Conservation (phyloP, 92 coral and sea anemone species). For the Anthopleura xanthogrammica region DNA sequence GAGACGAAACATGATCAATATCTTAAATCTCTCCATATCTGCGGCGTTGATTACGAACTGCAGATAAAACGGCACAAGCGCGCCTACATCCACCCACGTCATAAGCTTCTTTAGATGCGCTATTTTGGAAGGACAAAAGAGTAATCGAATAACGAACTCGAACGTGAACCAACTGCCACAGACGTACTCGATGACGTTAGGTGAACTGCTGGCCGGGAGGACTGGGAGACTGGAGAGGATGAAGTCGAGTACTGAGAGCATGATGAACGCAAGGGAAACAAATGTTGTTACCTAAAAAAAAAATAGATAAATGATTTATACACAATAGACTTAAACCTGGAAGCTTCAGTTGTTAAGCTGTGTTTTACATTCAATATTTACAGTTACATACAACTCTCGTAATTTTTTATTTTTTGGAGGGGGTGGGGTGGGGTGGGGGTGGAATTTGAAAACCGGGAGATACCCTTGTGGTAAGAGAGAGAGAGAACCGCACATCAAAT, state of each 20-base stretch:
- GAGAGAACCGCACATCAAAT: too few relatives aligned
- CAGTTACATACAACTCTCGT: too few relatives aligned
- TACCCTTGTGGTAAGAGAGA: too few relatives aligned
- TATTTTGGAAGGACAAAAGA: constrained; percentile 53
- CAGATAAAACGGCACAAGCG: constrained; percentile 63
- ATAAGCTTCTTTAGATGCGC: constrained; percentile 55
- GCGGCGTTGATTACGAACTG: constrained; percentile 51
- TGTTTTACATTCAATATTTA: too few relatives aligned
- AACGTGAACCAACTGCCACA: constrained; percentile 70
- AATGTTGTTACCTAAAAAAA: constrained; percentile 47
- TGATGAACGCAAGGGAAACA: constrained; percentile 54
- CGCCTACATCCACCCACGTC: constrained; percentile 81
- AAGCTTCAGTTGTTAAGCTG: too few relatives aligned
- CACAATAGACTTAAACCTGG: too few relatives aligned
- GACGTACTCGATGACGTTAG: constrained; percentile 50
- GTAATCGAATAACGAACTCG: constrained; percentile 57
- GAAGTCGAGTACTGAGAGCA: constrained; percentile 56
- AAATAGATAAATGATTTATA: neutral
- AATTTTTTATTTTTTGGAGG: too few relatives aligned
- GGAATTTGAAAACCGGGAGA: too few relatives aligned
- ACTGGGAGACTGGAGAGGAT: constrained; percentile 59
- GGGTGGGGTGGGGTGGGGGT: too few relatives aligned
- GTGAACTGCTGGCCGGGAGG: constrained; percentile 27
- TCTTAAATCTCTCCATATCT: constrained; percentile 56
- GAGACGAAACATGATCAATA: constrained; percentile 61